A percentile compares a stretch with the other conserved stretches of the same genome.
phyloP scores from a whole-genome alignment of 2,888 invertebrate species.

The Drosophila austrosaltans region DNA sequence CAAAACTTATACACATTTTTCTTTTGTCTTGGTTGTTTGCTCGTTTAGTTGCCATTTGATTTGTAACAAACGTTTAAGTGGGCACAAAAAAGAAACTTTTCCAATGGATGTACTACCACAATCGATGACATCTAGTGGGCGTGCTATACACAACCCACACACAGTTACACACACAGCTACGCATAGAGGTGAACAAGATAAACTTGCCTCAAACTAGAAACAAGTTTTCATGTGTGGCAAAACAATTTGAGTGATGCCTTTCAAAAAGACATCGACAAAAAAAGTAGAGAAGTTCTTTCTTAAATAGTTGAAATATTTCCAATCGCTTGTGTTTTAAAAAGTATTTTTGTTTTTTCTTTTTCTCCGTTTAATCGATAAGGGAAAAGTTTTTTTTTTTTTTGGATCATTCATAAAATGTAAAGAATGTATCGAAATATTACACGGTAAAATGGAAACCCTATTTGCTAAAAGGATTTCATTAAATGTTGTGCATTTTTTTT shows the following conservation, averaged over 20 bases:
- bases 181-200: neutral
- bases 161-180: neutral
- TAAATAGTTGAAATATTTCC: neutral
- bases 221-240: constrained; percentile 5
- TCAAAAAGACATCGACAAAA: neutral
- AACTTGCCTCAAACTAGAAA: neutral
- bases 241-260: constrained; percentile 3
- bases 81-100: constrained; percentile 55
- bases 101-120: constrained; percentile 47
- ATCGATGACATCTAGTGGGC: constrained; percentile 17
- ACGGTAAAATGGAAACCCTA: constrained; percentile 25
- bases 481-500: neutral
- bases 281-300: neutral
- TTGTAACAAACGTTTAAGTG: constrained; percentile 58
- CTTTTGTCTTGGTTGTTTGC: constrained; percentile 14
- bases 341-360: too few relatives aligned
- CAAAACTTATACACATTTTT: neutral
- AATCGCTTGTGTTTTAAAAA: neutral
- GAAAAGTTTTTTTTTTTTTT: neutral
- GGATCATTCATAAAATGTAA: neutral
- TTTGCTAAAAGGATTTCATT: constrained; percentile 12
- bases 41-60: constrained; percentile 58
- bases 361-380: too few relatives aligned
- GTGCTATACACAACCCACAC: constrained; percentile 3
- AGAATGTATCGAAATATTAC: neutral